Percentiles rank a stretch among this genome's conserved stretches.
phyloP scores from a whole-genome alignment of 2,797 vertebrate species.

The Gadopsis marmoratus region DNA sequence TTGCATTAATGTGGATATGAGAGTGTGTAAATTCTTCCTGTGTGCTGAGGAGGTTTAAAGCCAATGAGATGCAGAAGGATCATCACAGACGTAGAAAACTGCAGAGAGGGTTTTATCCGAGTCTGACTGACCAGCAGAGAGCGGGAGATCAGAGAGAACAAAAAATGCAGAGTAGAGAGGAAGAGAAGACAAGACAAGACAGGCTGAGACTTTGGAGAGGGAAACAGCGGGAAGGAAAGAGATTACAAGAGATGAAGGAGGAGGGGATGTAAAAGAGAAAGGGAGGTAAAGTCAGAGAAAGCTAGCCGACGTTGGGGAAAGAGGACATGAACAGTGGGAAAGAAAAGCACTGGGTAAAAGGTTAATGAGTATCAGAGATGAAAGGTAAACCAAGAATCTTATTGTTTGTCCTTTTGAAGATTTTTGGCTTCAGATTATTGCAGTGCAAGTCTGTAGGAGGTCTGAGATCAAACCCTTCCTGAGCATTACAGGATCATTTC shows the following conservation, averaged over 20 bases:
- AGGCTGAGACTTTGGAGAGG: neutral
- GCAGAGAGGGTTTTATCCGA: conserved; percentile 4
- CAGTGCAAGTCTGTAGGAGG: conserved; percentile 19
- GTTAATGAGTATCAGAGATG: neutral
- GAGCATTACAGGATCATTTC: neutral
- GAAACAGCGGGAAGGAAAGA: neutral
- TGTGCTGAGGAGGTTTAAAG: conserved; percentile 17
- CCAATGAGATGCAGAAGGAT: conserved; percentile 18
- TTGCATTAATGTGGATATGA: conserved; percentile 19
- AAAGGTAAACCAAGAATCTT: neutral
- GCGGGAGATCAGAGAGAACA: neutral
- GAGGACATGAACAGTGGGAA: neutral
- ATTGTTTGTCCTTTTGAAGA: neutral
- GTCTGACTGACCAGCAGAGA: conserved; percentile 8
- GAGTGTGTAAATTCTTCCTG: conserved; percentile 1
- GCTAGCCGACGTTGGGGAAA: neutral
- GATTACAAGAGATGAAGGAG: neutral
- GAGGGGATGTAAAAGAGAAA: neutral
- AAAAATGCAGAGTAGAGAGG: neutral
- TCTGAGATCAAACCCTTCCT: conserved; percentile 15
- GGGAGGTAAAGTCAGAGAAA: conserved; percentile 1
- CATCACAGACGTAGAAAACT: neutral
- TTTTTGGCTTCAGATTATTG: conserved; percentile 13
- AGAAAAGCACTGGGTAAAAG: conserved; percentile 8
- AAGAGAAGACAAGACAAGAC: neutral